phyloP scores from a whole-genome alignment of 2,888 invertebrate genomes.

The Thymelicus acteon region DNA sequence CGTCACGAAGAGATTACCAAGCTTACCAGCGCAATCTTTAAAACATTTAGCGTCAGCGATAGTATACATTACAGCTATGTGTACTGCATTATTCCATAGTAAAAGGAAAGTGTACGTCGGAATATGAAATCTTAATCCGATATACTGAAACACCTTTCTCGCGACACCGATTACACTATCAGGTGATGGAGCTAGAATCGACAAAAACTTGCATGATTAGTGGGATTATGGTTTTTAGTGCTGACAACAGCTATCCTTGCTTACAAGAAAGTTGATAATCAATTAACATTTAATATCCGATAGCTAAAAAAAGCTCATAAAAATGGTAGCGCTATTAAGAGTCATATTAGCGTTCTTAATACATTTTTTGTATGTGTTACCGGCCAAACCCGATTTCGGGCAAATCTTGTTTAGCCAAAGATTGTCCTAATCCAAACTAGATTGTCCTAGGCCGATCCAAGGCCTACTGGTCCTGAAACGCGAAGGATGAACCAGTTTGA shows the following conservation, averaged over 20 bases:
- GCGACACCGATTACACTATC: slow-evolving; percentile 23
- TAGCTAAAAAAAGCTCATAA: neutral
- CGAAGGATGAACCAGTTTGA: too few species aligned
- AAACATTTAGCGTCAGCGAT: too few species aligned
- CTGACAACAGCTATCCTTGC: neutral
- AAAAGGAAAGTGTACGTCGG: slow-evolving; percentile 17
- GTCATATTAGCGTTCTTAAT: too few species aligned
- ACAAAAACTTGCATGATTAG: slow-evolving; percentile 41
- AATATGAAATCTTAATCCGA: slow-evolving; percentile 38
- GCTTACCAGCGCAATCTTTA: too few species aligned
- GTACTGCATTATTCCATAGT: neutral
- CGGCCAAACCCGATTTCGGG: too few species aligned
- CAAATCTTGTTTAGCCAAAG: too few species aligned
- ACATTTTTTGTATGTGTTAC: too few species aligned
- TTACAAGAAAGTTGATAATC: neutral
- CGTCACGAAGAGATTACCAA: too few species aligned
- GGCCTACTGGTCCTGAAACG: too few species aligned
- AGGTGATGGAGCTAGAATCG: slow-evolving; percentile 28
- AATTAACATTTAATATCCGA: neutral
- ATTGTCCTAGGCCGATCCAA: too few species aligned
- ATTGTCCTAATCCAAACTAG: too few species aligned
- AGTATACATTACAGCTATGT: too few species aligned
- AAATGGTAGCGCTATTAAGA: neutral
- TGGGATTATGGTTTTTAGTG: slow-evolving; percentile 13
- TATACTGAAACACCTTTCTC: slow-evolving; percentile 40